These are phyloP conservation scores for Spodoptera exigua DNA, from an alignment of 2,888 invertebrate genomes.

Conservation along the genomic window DNA sequence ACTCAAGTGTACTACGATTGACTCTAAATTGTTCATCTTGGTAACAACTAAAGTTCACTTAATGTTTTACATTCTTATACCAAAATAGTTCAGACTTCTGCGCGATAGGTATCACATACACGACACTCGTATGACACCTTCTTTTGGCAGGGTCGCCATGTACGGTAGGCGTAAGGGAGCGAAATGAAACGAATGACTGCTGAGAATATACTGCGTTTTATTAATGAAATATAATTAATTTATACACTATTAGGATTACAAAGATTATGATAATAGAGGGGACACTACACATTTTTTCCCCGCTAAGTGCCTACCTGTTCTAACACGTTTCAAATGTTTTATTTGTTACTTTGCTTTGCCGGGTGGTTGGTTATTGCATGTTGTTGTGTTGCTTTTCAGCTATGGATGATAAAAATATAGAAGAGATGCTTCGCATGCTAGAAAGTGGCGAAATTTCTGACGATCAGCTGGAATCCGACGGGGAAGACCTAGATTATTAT, in stretches of 20 bases:
- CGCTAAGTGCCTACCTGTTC: conserved; percentile 7
- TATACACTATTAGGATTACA: too few species aligned
- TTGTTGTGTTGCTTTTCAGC: conserved; percentile 12
- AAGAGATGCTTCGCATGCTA: conserved; percentile 19
- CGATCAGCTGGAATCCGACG: conserved; percentile 31
- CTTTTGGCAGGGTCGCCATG: conserved; percentile 3
- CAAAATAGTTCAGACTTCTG: conserved; percentile 1
- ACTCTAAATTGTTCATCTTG: conserved; percentile 3
- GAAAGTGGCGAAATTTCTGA: conserved; percentile 20
- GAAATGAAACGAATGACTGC: conserved; percentile 5
- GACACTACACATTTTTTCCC: conserved; percentile 10
- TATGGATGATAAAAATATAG: conserved; percentile 44
- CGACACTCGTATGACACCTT: conserved; percentile 3
- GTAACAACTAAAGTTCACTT: conserved; percentile 1
- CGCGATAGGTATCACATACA: conserved; percentile 1
- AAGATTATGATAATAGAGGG: too few species aligned
- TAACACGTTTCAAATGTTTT: conserved; percentile 6
- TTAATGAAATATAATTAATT: too few species aligned
- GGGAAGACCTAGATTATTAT: conserved; percentile 26
- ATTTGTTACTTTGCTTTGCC: not conserved
- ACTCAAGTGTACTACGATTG: not conserved
- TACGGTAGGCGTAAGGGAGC: conserved; percentile 1
- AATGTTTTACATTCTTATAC: conserved; percentile 1
- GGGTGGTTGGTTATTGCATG: conserved; percentile 9
- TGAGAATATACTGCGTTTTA: too few species aligned